Percentiles rank a stretch among this genome's conserved stretches.
phyloP scores from a whole-genome alignment of 2,113 vertebrate species.

The Chloebia gouldiae region DNA sequence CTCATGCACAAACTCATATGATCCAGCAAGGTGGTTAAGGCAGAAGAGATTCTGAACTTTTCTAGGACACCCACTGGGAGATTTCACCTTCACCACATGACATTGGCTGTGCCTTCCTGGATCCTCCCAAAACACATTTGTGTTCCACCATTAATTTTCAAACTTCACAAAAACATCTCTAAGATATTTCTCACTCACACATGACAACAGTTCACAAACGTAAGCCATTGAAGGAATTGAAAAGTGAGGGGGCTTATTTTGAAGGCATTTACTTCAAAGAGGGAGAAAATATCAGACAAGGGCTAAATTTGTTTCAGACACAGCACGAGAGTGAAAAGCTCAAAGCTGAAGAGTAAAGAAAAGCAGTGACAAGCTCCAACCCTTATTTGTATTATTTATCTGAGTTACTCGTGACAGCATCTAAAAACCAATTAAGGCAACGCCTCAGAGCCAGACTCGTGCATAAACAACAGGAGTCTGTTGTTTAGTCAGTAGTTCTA shows the following conservation, averaged over 20 bases:
- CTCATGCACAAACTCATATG: background rate
- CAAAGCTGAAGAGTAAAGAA: background rate
- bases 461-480: background rate
- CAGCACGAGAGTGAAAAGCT: background rate
- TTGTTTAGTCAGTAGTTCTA: background rate
- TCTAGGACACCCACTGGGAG: background rate
- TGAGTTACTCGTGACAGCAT: background rate
- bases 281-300: background rate
- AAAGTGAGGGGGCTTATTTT: background rate
- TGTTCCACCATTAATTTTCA: background rate
- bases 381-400: slow-evolving; percentile 30
- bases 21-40: background rate
- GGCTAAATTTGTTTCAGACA: background rate
- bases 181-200: background rate
- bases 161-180: background rate
- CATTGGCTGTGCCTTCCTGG: background rate
- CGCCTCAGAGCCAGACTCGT: background rate
- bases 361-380: background rate
- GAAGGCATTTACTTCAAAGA: slow-evolving; percentile 26
- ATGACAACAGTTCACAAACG: background rate
- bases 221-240: background rate
- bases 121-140: background rate
- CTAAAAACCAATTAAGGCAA: background rate
- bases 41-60: background rate
- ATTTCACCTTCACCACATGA: background rate